Base-by-base conservation (phyloP, 1,140 invertebrate species). In the Trichoplusia ni region DNA sequence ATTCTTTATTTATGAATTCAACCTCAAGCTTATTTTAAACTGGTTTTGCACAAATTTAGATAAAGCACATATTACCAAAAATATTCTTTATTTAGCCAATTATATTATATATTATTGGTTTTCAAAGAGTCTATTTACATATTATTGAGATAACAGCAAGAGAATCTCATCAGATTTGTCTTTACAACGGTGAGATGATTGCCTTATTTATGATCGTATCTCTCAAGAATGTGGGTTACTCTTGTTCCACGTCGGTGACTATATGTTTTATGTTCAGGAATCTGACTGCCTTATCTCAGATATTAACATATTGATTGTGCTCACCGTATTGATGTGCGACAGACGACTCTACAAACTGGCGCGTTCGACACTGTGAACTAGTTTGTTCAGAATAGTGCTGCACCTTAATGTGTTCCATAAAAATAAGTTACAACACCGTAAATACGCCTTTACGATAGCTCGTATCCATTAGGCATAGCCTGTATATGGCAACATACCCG, bases 221-320 rank as follows among this genome's bases (percentile, higher is more conserved):
- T 74, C 56, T 16, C 25, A 77, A 67, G 79, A 83, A 86, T 84
- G 77, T 81, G 70, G 75, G 81, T 80, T 83, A 78, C 77, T 77
- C 75, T 75, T 81, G 79, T 81, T 75, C 73, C 64, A 78, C 67
- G 77, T 79, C 81, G 80, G 77, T 77, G 73, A 78, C 60, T 75
- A 71, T 73, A 77, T 75, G 72, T 77, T 84, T 79, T 82, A 83
- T 81, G 71, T 77, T 69, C 62, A 82, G 76, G 77, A 84, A 86
- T 87, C 78, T 79, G 67, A 81, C 77, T 85, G 76, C 78, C 74
- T 85, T 84, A 86, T 89, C 84, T 81, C 35, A 73, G 84, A 87
- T 85, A 86, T 87, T 87, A 87, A 86, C 80, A 86, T 86, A 87
- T 87, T 84, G 84, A 87, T 89, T 85, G 79, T 80, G 75, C 75